A percentile compares a stretch with the other conserved stretches of the same genome.
These are phyloP conservation scores for Cyprinodon variegatus DNA, from an alignment of 2,113 vertebrate species.

Conservation along the genomic window DNA sequence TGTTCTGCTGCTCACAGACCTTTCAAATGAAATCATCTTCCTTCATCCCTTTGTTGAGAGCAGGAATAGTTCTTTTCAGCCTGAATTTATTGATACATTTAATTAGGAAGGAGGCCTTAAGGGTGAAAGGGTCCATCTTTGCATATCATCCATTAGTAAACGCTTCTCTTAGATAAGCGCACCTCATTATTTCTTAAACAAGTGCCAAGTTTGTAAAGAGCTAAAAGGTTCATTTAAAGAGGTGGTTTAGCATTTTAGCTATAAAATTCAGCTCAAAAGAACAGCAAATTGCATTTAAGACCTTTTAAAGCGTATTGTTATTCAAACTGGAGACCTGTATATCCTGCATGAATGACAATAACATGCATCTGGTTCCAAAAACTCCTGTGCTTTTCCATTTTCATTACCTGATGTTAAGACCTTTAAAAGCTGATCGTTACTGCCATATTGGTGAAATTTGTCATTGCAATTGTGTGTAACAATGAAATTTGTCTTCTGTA, in stretches of 20 bases:
- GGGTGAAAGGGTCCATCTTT: neutral
- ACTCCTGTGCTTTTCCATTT: neutral
- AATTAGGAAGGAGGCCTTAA: neutral
- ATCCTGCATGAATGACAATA: neutral
- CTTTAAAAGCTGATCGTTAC: too few relatives aligned
- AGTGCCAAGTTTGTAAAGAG: conserved; percentile 3
- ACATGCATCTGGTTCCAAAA: too few relatives aligned
- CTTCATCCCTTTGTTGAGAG: conserved; percentile 8
- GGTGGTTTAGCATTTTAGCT: neutral
- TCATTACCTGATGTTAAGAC: neutral
- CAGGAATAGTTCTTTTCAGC: neutral
- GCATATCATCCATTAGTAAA: conserved; percentile 12
- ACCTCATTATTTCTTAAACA: neutral
- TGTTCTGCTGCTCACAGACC: conserved; percentile 15
- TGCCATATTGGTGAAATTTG: too few relatives aligned
- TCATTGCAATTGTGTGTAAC: too few relatives aligned
- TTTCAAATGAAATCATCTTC: conserved; percentile 10
- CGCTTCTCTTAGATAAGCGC: neutral
- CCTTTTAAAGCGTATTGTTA: neutral
- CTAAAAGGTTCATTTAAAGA: neutral
- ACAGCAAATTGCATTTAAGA: neutral
- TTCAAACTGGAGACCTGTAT: neutral
- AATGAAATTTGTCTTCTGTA: too few relatives aligned
- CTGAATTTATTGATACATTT: conserved; percentile 6
- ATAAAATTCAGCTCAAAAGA: neutral